Evolutionary conservation across 1,140 invertebrate genomes (phyloP).

Genomic region (Calosoma granatense): DNA sequence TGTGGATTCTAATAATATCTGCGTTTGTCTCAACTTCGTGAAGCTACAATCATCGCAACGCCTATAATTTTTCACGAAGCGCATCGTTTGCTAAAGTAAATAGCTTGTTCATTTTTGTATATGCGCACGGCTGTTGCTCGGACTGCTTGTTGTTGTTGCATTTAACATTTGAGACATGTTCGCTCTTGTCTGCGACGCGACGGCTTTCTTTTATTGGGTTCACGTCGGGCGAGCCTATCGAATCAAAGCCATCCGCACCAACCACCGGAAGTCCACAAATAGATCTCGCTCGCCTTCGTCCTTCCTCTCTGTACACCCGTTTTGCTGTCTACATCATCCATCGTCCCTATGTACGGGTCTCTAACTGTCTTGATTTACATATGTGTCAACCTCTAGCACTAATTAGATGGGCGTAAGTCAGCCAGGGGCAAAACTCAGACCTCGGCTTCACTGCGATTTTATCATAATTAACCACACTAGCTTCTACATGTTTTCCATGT

Average conservation of each 20-base stretch:
- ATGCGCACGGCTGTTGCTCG: not conserved
- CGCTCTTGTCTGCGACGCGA: not conserved
- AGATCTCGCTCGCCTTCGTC: not conserved
- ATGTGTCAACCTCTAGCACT: not conserved
- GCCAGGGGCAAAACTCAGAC: no score
- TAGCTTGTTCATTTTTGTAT: not conserved
- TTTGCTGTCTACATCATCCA: not conserved
- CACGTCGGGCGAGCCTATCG: not conserved
- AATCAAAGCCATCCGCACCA: not conserved
- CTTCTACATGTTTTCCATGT: not conserved
- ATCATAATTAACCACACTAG: not conserved
- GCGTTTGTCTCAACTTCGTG: no score
- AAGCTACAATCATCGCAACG: no score
- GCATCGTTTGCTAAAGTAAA: not conserved
- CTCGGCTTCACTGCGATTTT: no score
- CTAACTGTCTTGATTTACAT: not conserved
- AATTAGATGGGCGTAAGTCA: not conserved
- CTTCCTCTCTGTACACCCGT: not conserved
- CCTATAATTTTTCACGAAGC: no score
- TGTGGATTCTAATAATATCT: no score
- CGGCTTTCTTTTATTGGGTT: not conserved
- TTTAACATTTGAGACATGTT: not conserved
- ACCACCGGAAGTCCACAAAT: slow-evolving; percentile 1
- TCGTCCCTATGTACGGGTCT: not conserved
- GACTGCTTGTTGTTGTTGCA: not conserved